Evolutionary conservation across 1,140 invertebrate genomes (phyloP), one percentile per base, ranked within the genome.

Genomic region (Amphibalanus amphitrite): DNA sequence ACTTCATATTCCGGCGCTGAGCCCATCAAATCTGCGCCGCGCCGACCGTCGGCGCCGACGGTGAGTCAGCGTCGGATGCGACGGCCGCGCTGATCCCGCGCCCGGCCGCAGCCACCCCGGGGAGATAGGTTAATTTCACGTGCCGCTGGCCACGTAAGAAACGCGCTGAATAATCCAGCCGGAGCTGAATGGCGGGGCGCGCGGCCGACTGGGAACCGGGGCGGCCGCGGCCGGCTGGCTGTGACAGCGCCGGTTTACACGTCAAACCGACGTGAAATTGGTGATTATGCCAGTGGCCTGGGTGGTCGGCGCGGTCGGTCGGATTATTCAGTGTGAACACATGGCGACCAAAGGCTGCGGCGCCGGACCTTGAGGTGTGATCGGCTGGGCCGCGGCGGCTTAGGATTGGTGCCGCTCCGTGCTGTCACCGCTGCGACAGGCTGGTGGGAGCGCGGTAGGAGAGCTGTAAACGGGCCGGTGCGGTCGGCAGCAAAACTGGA

Each of bases 61-160:
- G 47, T 59, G 47, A 59, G 13, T 59, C 47, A 59, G 47, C 6
- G 47, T 59, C 47, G 47, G 47, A 8, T 8, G 10, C 47, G 47
- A 20, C 47, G 47, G 20, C 47, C 4, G 33, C 33, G 33, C 10
- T 59, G 47, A 23, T 23, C 13, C 33, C 33, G 33, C 4, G 33
- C 13, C 13, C 17, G 10, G 47, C 47, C 47, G 47, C 47, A 59
- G 47, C 47, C 47, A 59, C 47, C 47, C 47, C 47, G 10, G 47
- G 47, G 47, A 59, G 47, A 59, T 59, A 59, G 47, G 47, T 59
- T 59, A 59, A 59, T 59, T 59, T 59, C 47, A 59, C 47, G 47
- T 59, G 17, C 47, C 47, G 47, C 47, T 59, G 47, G 47, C 10
- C 47, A 59, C 47, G 47, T 59, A 59, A 59, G 47, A 59, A 59